Percentiles rank a stretch among this genome's conserved stretches.
phyloP scores from a whole-genome alignment of 2,888 invertebrate species.

The Napeogenes sylphis region DNA sequence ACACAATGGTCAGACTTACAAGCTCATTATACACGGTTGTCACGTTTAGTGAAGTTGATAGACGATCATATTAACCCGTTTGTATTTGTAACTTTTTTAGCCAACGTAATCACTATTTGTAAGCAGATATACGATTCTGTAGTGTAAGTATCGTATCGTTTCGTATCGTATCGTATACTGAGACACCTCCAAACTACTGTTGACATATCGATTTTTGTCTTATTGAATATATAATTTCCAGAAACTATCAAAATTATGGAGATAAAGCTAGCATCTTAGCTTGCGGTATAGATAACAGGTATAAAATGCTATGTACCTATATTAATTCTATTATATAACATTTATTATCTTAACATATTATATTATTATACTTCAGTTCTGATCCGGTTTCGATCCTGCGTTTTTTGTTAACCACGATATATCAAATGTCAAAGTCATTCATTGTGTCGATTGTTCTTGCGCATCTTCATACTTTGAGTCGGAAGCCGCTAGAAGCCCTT shows the following conservation, averaged over 20 bases:
- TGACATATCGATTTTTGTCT: constrained; percentile 7
- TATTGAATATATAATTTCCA: background rate
- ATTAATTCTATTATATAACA: background rate
- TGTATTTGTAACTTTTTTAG: constrained; percentile 78
- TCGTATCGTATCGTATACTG: no score
- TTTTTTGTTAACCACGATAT: background rate
- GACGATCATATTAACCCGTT: constrained; percentile 77
- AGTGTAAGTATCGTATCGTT: constrained; percentile 57
- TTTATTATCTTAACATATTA: background rate
- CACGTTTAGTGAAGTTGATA: constrained; percentile 70
- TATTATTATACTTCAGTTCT: constrained; percentile 14
- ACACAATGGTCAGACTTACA: constrained; percentile 76
- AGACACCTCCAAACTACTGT: no score
- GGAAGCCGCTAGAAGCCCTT: constrained; percentile 38
- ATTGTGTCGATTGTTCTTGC: constrained; percentile 32
- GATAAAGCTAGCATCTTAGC: no score
- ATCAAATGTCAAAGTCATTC: constrained; percentile 20
- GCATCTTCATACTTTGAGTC: constrained; percentile 39
- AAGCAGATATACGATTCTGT: constrained; percentile 80
- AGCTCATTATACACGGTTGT: constrained; percentile 76
- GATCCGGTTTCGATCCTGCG: constrained; percentile 10
- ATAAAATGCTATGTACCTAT: background rate
- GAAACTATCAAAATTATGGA: background rate
- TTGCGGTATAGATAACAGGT: no score
- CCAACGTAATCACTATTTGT: constrained; percentile 81